Base-by-base conservation (phyloP, 2,888 invertebrate species). In the Ctenicera cuprea region DNA sequence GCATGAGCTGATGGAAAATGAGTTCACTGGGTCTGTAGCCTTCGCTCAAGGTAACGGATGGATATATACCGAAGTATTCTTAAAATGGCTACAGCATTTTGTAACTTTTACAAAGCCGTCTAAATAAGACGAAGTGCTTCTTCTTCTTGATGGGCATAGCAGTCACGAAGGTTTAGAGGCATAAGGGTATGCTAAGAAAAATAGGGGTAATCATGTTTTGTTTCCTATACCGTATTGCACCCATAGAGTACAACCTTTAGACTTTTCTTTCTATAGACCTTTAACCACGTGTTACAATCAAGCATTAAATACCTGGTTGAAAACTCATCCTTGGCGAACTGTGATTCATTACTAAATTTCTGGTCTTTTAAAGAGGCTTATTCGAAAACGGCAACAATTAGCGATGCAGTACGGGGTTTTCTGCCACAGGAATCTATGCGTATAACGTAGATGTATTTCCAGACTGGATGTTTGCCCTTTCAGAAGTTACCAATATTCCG, bases 251-350 rank as follows among this genome's bases (percentile, higher is more conserved):
- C 16, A 48, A 16, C 48, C 18, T 9, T 48, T 48, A 18, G 14
- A 38, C 11, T 1, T 48, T 14, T n/a, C 12, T 14, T 48, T 18
- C 14, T 48, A 18, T 48, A 3, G 16, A 8, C 48, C 48, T 4
- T 16, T 18, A 18, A 48, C 48, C 14, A 48, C 48, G 8, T 48
- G n/a, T 14, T 48, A 48, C n/a, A 48, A 48, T 14, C 48, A 48
- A 16, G 48, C 14, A 14, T 16, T n/a, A 14, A 48, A 2, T 9
- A 16, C 1, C 3, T 48, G 48, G 48, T 9, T 48, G 9, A 12
- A 16, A 14, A 16, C 48, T 16, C 48, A 48, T 48, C 48, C 48
- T 7, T 4, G 48, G 9, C 9, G 48, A 48, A 48, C 48, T 9
- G 18, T 48, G 8, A 18, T 9, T 18, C 48, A 48, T 48, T 48